Conservation (phyloP, 2,113 vertebrate genomes). For the Protobothrops mucrosquamatus region DNA sequence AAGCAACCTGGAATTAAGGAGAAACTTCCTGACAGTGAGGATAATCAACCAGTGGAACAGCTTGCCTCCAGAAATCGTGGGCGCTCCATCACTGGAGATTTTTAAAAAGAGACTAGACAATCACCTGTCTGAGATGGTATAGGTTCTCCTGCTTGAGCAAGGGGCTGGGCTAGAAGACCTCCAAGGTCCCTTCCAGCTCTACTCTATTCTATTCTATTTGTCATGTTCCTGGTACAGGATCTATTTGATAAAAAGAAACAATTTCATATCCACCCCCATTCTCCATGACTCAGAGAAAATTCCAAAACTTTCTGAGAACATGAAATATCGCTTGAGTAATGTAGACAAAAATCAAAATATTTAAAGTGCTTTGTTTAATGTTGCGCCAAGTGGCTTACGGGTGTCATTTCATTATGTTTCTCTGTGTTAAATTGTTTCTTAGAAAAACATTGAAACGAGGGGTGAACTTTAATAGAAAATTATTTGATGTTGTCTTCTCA, state of each 20-base stretch:
- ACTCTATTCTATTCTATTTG: neutral
- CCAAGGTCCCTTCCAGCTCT: too few relatives aligned
- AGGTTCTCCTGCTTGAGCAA: too few relatives aligned
- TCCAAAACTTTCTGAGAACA: neutral
- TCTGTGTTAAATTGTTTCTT: neutral
- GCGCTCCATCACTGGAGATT: too few relatives aligned
- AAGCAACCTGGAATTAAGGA: too few relatives aligned
- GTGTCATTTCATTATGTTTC: slow-evolving; percentile 1
- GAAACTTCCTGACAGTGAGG: too few relatives aligned
- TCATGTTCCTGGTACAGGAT: neutral
- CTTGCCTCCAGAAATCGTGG: too few relatives aligned
- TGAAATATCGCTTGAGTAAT: neutral
- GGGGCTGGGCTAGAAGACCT: too few relatives aligned
- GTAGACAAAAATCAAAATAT: neutral
- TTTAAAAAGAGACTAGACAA: too few relatives aligned
- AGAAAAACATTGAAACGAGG: slow-evolving; percentile 23
- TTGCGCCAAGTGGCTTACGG: neutral
- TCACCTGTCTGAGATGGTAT: too few relatives aligned
- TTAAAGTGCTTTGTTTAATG: slow-evolving; percentile 8
- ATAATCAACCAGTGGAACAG: too few relatives aligned
- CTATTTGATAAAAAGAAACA: neutral
- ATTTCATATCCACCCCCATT: neutral
- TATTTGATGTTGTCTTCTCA: slow-evolving; percentile 13
- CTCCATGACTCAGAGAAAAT: neutral
- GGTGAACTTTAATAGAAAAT: neutral